A percentile compares a stretch with the other conserved stretches of the same genome.
Evolutionary conservation across 2,797 vertebrate species (phyloP).

Genomic region (Pogoniulus pusillus): DNA sequence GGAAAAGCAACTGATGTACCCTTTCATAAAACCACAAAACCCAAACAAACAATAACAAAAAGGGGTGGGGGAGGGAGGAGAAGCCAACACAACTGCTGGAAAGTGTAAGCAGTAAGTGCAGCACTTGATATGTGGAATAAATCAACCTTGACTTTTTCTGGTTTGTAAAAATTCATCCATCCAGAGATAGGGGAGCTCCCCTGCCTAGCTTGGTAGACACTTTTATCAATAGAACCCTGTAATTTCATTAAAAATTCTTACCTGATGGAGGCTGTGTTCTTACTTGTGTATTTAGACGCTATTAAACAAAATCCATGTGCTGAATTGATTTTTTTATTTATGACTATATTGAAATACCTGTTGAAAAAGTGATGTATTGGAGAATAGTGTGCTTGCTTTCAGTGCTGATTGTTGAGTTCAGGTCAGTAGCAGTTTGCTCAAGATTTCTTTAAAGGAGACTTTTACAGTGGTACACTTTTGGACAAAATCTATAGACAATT

Average conservation of each 20-base stretch:
- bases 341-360: not conserved
- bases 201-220: not conserved
- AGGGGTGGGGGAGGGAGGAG: too few relatives aligned
- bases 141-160: not conserved
- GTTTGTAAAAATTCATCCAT: not conserved
- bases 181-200: not conserved
- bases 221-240: not conserved
- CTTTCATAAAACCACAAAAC: not conserved
- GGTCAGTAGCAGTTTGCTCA: not conserved
- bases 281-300: not conserved
- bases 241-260: not conserved
- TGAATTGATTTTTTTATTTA: not conserved
- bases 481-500: slow-evolving; percentile 6
- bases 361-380: not conserved
- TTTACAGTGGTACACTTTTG: slow-evolving; percentile 1
- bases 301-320: not conserved
- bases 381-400: not conserved
- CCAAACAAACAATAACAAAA: too few relatives aligned
- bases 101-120: not conserved
- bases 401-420: not conserved
- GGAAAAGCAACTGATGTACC: not conserved
- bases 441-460: not conserved
- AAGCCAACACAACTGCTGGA: not conserved
- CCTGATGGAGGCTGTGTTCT: not conserved
- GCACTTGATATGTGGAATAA: not conserved